These are phyloP conservation scores for Pomatorhinus ruficollis DNA, from an alignment of 2,113 vertebrate species.

Conservation along the genomic window DNA sequence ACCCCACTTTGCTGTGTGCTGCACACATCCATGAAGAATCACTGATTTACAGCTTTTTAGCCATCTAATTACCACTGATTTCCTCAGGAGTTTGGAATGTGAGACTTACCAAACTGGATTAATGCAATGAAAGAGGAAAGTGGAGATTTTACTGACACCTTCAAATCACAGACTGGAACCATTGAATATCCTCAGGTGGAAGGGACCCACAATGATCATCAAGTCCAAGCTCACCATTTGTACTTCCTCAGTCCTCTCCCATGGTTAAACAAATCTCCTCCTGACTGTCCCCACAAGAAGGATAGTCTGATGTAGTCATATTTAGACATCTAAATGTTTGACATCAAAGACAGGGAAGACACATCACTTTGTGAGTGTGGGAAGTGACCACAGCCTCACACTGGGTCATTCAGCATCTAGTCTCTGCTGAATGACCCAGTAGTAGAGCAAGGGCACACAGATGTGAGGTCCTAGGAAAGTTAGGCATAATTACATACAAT, in stretches of 20 bases:
- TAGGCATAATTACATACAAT: background rate
- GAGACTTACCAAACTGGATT: rapidly evolving
- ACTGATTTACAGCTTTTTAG: background rate
- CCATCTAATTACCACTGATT: background rate
- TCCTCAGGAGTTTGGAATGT: background rate
- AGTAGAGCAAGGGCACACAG: rapidly evolving
- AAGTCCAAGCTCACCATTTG: too few species aligned
- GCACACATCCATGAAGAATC: background rate
- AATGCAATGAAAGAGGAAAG: background rate
- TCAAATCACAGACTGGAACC: background rate
- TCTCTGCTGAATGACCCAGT: background rate
- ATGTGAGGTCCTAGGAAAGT: background rate
- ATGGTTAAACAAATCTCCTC: rapidly evolving
- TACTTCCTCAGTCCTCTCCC: background rate
- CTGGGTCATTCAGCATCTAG: too few species aligned
- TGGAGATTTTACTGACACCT: background rate
- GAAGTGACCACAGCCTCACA: background rate
- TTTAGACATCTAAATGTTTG: background rate
- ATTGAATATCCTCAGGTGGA: background rate
- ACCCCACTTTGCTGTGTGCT: background rate
- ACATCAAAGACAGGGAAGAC: rapidly evolving
- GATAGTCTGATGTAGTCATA: background rate
- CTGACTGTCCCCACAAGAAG: rapidly evolving
- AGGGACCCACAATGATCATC: background rate
- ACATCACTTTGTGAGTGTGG: rapidly evolving